A percentile compares a stretch with the other conserved stretches of the same genome.
Evolutionary conservation across 2,888 invertebrate species (phyloP).

Genomic region (Drosophila macrospina): DNA sequence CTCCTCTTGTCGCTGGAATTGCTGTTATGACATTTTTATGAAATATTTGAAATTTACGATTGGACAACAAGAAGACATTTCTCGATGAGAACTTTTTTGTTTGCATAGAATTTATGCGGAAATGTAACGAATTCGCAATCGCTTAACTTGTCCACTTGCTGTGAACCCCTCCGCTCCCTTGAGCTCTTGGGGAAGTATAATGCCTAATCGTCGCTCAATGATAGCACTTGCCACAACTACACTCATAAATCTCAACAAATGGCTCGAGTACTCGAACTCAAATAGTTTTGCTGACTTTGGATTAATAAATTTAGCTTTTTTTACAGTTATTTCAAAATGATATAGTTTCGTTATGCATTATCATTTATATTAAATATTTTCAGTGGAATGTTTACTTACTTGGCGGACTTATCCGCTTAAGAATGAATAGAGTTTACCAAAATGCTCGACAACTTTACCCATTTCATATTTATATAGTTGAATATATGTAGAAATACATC

Average conservation of each 20-base stretch:
- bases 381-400: no score
- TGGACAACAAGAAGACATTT: constrained; percentile 64
- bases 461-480: no score
- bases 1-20: constrained; percentile 68
- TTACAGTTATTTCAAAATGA: not conserved
- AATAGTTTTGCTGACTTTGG: constrained; percentile 12
- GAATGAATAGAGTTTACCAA: no score
- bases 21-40: constrained; percentile 83
- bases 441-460: no score
- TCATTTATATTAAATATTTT: no score
- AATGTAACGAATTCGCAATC: constrained; percentile 55
- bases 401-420: no score
- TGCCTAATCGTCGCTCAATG: constrained; percentile 7
- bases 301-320: constrained; percentile 3
- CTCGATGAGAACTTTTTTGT: constrained; percentile 35
- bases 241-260: constrained; percentile 1
- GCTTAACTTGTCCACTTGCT: constrained; percentile 39
- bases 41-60: constrained; percentile 81
- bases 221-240: constrained; percentile 3
- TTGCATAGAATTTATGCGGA: constrained; percentile 51
- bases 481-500: no score
- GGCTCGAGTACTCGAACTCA: no score
- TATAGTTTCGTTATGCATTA: no score
- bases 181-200: not conserved
- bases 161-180: not conserved